Base-by-base conservation (phyloP, 1,140 invertebrate genomes). In the Bicyclus anynana region DNA sequence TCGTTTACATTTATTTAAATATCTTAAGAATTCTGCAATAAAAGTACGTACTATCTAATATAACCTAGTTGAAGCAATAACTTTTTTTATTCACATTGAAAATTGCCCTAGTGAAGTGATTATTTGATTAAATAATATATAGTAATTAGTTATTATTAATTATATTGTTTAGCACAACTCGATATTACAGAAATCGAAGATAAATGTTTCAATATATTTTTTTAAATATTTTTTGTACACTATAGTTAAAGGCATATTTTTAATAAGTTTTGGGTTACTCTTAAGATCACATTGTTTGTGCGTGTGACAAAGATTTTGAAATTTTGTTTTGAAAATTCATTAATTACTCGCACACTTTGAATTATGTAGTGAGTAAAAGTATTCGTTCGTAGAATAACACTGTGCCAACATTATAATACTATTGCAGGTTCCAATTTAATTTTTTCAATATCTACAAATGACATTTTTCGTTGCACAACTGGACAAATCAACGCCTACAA, bases 251-350 rank as follows among this genome's bases (percentile, higher is more conserved):
- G 74, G 75, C 72, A 67, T 78, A 62, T 67, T 70, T 48, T 53
- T 55, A 62, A 71, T 64, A 59, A 54, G 44, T 65, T 52, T 63
- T 61, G 49, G 54, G 54, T 65, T 64, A 49, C 49, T 61, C 20
- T 64, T 74, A 70, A 60, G 54, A 81, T 82, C 78, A 83, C 80
- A 81, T 67, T 65, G 18, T 72, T 85, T 85, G 82, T 85, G 82
- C 82, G 82, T 80, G 72, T 80, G 72, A 74, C 70, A 73, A 74
- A 68, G 27, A 61, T 54, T 54, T 69, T 47, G 44, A 47, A 21
- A 47, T 47, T 47, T 47, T 44, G 6, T 26, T 47, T 47, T 27
- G 17, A 6, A 20, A 2, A 20, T 47, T 63, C 57, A 65, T 55
- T 65, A 53, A 60, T 37, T 47, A 56, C 47, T 59, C 59, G 42